Percentiles rank a stretch among this genome's conserved stretches.
Evolutionary conservation across 2,888 invertebrate genomes (phyloP).

Genomic region (Orthonevra nobilis): DNA sequence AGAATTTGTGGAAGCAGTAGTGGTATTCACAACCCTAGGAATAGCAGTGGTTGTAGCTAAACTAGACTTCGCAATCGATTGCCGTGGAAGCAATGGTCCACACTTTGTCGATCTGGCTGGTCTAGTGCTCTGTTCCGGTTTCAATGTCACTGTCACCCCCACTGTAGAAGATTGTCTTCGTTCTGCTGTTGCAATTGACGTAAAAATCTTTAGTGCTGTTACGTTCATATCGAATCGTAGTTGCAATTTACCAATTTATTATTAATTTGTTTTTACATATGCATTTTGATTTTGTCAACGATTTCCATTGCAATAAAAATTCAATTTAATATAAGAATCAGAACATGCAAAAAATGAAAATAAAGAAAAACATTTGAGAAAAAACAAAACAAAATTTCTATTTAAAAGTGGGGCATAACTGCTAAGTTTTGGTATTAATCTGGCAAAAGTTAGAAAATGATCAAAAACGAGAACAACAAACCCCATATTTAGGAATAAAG

Average conservation of each 20-base stretch:
- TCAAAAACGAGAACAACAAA: too few relatives aligned
- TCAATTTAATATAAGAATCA: constrained; percentile 31
- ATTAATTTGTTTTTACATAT: constrained; percentile 29
- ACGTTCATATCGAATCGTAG: constrained; percentile 41
- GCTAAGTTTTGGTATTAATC: too few relatives aligned
- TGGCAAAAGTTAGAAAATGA: too few relatives aligned
- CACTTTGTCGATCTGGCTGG: constrained; percentile 36
- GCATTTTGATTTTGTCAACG: constrained; percentile 6
- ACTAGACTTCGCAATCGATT: constrained; percentile 46
- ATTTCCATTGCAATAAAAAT: constrained; percentile 51
- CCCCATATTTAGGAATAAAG: too few relatives aligned
- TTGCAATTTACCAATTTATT: constrained; percentile 45
- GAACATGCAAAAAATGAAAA: constrained; percentile 45
- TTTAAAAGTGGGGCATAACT: too few relatives aligned
- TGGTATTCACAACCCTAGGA: constrained; percentile 43
- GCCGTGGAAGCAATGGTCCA: constrained; percentile 21
- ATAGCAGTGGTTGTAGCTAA: constrained; percentile 31
- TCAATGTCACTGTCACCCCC: constrained; percentile 23
- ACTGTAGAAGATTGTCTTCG: constrained; percentile 18
- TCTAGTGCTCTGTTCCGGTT: constrained; percentile 47
- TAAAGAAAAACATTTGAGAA: constrained; percentile 16
- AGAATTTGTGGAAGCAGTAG: constrained; percentile 35
- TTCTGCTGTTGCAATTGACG: constrained; percentile 28
- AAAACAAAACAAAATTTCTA: background rate
- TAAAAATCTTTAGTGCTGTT: constrained; percentile 44